These are phyloP conservation scores for Embiotoca jacksoni DNA, from an alignment of 2,113 vertebrate species.

Conservation along the genomic window DNA sequence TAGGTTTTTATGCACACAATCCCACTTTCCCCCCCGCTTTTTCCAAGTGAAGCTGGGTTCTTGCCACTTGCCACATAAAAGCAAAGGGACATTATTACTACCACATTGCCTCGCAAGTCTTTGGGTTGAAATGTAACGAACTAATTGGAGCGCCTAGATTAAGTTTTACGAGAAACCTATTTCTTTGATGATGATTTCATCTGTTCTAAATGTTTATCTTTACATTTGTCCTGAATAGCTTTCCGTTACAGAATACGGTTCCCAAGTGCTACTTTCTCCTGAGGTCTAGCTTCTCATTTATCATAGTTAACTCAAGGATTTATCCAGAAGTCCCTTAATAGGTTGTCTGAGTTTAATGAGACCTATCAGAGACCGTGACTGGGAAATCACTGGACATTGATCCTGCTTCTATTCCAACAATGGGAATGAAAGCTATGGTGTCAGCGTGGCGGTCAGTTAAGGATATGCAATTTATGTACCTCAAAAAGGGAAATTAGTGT, in stretches of 20 bases:
- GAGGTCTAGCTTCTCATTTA: slow-evolving; percentile 49
- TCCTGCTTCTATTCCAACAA: slow-evolving; percentile 28
- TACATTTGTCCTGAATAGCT: slow-evolving; percentile 51
- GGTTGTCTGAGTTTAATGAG: slow-evolving; percentile 70
- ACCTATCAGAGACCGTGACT: slow-evolving; percentile 45
- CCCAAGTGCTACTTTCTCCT: slow-evolving; percentile 4
- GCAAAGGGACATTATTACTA: slow-evolving; percentile 49
- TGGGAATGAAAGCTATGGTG: slow-evolving; percentile 32
- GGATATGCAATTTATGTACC: neutral
- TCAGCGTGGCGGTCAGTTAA: slow-evolving; percentile 15
- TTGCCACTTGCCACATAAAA: slow-evolving; percentile 67
- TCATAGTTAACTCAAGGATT: slow-evolving; percentile 70
- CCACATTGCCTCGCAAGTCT: slow-evolving; percentile 58
- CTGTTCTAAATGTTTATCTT: slow-evolving; percentile 63
- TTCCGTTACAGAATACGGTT: slow-evolving; percentile 8
- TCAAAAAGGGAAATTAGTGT: slow-evolving; percentile 4
- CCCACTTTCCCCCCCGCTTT: slow-evolving; percentile 45
- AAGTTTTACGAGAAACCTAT: slow-evolving; percentile 39
- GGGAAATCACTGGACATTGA: slow-evolving; percentile 55
- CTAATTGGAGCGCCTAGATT: slow-evolving; percentile 61
- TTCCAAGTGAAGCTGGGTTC: slow-evolving; percentile 55
- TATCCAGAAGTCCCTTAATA: slow-evolving; percentile 64
- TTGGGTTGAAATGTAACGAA: slow-evolving; percentile 41
- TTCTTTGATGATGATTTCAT: slow-evolving; percentile 63
- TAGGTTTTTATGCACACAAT: slow-evolving; percentile 61